phyloP scores from a whole-genome alignment of 2,797 vertebrate species.

The Periophthalmus magnuspinnatus region DNA sequence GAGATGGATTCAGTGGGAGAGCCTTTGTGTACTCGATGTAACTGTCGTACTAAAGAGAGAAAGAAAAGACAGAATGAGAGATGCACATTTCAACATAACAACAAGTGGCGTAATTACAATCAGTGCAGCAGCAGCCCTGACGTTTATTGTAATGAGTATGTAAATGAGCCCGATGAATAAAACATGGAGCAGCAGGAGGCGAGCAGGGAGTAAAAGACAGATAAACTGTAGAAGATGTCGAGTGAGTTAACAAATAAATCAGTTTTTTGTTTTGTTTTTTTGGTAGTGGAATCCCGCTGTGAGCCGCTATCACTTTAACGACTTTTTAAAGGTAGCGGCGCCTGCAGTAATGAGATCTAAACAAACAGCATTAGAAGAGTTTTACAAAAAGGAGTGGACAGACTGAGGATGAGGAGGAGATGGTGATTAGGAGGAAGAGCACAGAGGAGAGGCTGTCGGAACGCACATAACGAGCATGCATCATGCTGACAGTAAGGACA shows the following conservation, averaged over 20 bases:
- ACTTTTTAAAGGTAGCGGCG: constrained; percentile 63
- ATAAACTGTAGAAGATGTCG: constrained; percentile 71
- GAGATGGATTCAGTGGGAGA: constrained; percentile 83
- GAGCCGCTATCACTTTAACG: constrained; percentile 66
- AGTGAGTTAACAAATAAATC: constrained; percentile 78
- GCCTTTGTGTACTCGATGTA: constrained; percentile 85
- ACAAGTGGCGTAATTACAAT: constrained; percentile 61
- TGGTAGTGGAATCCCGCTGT: constrained; percentile 66
- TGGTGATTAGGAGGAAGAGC: neutral
- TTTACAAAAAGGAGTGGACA: constrained; percentile 13
- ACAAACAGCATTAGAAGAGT: constrained; percentile 28
- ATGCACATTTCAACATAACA: constrained; percentile 47
- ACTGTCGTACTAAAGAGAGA: constrained; percentile 74
- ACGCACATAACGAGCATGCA: neutral
- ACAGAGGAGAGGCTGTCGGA: neutral
- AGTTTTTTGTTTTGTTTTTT: constrained; percentile 54
- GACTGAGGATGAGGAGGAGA: neutral
- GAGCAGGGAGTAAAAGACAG: constrained; percentile 71
- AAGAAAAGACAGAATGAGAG: neutral
- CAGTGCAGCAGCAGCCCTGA: constrained; percentile 75
- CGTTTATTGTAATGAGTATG: constrained; percentile 84
- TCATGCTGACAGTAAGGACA: neutral
- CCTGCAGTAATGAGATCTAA: constrained; percentile 26
- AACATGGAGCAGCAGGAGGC: constrained; percentile 65
- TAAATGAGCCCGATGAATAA: constrained; percentile 82